phyloP scores from a whole-genome alignment of 2,888 invertebrate genomes.

The Coenonympha arcania region DNA sequence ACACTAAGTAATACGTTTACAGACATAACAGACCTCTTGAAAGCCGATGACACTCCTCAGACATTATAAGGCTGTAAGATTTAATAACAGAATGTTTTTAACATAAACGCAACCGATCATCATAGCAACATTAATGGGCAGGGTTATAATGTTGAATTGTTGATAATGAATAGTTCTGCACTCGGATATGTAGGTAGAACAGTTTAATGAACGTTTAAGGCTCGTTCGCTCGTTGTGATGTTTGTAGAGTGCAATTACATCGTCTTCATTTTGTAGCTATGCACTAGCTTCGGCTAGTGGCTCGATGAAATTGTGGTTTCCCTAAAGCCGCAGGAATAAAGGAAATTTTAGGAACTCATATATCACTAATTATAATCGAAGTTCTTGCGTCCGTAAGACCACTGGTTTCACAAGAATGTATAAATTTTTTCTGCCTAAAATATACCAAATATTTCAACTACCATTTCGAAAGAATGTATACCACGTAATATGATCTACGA shows the following conservation, averaged over 20 bases:
- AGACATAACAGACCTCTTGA: slow-evolving; percentile 46
- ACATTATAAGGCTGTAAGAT: slow-evolving; percentile 36
- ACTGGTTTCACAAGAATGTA: no score
- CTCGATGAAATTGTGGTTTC: background rate
- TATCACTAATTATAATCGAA: no score
- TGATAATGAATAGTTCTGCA: slow-evolving; percentile 14
- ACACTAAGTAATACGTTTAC: slow-evolving; percentile 40
- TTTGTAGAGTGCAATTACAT: background rate
- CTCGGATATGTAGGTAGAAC: background rate
- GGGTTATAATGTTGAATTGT: slow-evolving; percentile 19
- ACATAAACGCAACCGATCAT: slow-evolving; percentile 27
- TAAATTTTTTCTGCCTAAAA: no score
- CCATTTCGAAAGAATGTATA: no score
- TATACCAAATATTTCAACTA: no score
- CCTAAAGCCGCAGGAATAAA: background rate
- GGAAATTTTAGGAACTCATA: no score
- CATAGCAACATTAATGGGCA: slow-evolving; percentile 19
- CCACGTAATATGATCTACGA: no score
- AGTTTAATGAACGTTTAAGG: background rate
- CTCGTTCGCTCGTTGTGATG: background rate
- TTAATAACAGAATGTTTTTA: slow-evolving; percentile 37
- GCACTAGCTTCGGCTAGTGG: no score
- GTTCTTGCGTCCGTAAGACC: no score
- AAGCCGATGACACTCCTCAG: slow-evolving; percentile 43
- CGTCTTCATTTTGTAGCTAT: background rate